Evolutionary conservation across 2,888 invertebrate genomes (phyloP), one percentile per base, ranked within the genome.

Genomic region (Hartigia nigra): DNA sequence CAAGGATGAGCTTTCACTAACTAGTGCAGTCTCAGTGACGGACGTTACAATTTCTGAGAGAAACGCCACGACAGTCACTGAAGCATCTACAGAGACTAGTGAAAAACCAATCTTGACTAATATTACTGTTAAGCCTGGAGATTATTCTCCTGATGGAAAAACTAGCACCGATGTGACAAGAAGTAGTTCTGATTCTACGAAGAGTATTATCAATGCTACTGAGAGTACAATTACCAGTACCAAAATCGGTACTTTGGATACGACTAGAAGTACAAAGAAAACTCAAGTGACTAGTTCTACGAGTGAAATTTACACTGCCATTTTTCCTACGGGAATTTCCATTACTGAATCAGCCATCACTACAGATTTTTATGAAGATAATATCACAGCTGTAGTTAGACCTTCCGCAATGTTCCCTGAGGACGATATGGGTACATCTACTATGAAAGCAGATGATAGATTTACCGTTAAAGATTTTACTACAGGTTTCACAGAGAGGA

Each of bases 281-380:
- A 76, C 75, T 77, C 69, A 74, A 34, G 72, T 77, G 72, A 72
- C 34, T 80, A 76, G 14, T 31, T 91, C 90, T n/a, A 89, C 72
- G 4, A 82, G 89, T 70, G 86, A 85, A 70, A 91, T 90, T 79
- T 88, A 89, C 80, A 82, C 72, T 70, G 77, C 75, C 12, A 80
- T 76, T 72, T 83, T 81, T 69, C 78, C 80, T 5, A 81, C 77
- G 2, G 80, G 80, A 5, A 78, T 80, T 11, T 9, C 23, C 32
- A 14, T 69, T 37, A 37, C 34, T 36, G 74, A 76, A 78, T 76
- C 12, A 39, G 55, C 36, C 14, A 75, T 14, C 37, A 34, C 76
- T 39, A 37, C 39, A 39, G 31, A 74, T 74, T 35, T 69, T 37
- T 12, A 37, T 4, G 77, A 55, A n/a, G 78, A 76, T 31, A n/a